Base-by-base conservation (phyloP, 2,888 invertebrate species). In the Nemurella pictetii region DNA sequence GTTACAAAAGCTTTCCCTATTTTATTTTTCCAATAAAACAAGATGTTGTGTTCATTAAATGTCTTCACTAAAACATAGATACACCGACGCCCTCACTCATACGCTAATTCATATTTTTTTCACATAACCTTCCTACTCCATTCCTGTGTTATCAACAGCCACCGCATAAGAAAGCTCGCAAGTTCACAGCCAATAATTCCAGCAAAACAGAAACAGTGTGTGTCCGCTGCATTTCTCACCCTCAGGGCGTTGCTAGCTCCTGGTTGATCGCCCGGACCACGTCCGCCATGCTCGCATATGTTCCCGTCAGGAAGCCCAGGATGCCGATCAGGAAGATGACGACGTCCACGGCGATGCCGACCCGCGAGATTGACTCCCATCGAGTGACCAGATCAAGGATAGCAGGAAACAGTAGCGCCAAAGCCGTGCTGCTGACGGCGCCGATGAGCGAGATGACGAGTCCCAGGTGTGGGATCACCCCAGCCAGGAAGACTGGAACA, bases 391-490 rank as follows among this genome's bases (percentile, higher is more conserved):
- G 91, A 88, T 98, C 96, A 86, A 98, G 94, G 85, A 97, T 92
- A 0, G 98, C 96, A 0, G 98, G 98, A 89, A 98, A 96, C 74
- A 98, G 92, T 72, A 98, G 92, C 0, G 97, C 97, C 86, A 98
- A 91, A 0, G 96, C 94, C 4, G 97, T 95, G 87, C 97, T 96
- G 89, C 97, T 96, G 0, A 98, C 93, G 0, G 98, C 97, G 4
- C 98, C 98, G 32, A 98, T 96, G 86, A 98, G 90, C 0, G 98
- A 97, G 87, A 98, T 98, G 90, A 98, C 96, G 0, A 97, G 91
- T 0, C 95, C 95, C 86, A 98, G 91, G 87, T 96, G 93, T 0
- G 98, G 98, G 85, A 98, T 96, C 0, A 95, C 92, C 89, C 96
- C 96, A 0, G 98, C 98, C 87, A 98, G 90, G 12, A 94, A 90